Conservation (phyloP, 2,113 vertebrate species). For the Mesocricetus auratus region DNA sequence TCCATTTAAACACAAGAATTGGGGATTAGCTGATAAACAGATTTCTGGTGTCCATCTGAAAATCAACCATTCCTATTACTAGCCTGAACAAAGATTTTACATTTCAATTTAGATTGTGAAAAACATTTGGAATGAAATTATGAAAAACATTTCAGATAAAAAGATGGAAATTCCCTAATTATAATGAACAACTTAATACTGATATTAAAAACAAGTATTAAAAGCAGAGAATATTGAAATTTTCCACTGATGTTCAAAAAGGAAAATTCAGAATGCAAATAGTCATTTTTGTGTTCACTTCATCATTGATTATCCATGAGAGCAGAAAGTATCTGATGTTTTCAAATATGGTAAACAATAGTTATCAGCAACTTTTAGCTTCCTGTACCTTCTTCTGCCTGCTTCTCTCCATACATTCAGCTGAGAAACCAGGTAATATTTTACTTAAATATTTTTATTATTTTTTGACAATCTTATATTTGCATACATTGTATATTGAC, state of each 20-base stretch:
- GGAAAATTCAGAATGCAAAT: conserved; percentile 27
- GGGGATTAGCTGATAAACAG: neutral
- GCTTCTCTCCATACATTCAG: neutral
- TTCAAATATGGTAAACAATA: conserved; percentile 29
- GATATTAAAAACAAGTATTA: conserved; percentile 57
- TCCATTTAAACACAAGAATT: neutral
- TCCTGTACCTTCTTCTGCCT: neutral
- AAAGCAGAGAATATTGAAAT: conserved; percentile 28
- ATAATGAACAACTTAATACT: conserved; percentile 28
- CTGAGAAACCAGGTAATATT: neutral
- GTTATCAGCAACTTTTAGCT: conserved; percentile 33
- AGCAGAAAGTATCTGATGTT: conserved; percentile 38
- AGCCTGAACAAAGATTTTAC: conserved; percentile 31
- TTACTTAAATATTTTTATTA: neutral
- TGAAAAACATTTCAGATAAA: conserved; percentile 6
- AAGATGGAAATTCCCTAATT: conserved; percentile 52
- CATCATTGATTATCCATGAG: conserved; percentile 27
- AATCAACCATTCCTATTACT: neutral
- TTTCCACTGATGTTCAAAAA: conserved; percentile 27
- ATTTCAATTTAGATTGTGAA: conserved; percentile 45
- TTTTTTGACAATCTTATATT: neutral
- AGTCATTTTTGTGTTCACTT: conserved; percentile 27
- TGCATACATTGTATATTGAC: no score
- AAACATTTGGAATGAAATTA: neutral
- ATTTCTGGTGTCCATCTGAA: neutral